Base-by-base conservation (phyloP, 2,797 vertebrate species). In the Oryzias sinensis region DNA sequence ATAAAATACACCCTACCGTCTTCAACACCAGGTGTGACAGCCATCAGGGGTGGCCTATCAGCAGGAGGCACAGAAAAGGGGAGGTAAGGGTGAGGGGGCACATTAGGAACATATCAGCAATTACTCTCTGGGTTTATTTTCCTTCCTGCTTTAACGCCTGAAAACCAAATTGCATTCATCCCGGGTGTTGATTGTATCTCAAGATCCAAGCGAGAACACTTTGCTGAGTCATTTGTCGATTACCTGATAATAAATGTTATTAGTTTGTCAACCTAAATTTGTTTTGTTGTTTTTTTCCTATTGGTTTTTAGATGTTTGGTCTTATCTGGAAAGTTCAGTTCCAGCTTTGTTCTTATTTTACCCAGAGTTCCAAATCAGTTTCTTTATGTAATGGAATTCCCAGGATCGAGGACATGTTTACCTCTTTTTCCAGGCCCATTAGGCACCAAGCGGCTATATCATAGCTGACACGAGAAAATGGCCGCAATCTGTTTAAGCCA, bases 91-190 rank as follows among this genome's bases (percentile, higher is more conserved):
- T 86, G 82, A 88, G 83, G 86, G 90, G 87, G 88, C 86, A 91
- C 90, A 91, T 89, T 91, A 89, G 90, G 88, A 91, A 90, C 88
- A 89, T 90, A 91, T 91, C 88, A 89, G 88, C 88, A 90, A 91
- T 91, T 90, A 91, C 90, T 90, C 82, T 70, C 62, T 44, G 29
- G 70, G 87, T 89, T 90, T 90, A 89, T 90, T 90, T 89, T 84
- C 80, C 85, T 89, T 87, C 84, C 80, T 85, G 86, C 83, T 89
- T 87, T 87, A 83, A 85, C 70, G 80, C 87, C 82, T 81, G 82
- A 74, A 83, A 82, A 79, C 82, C 69, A 67, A 85, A 81, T 81
- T 81, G 72, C 76, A 86, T 84, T 81, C 79, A 88, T 81, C 71
- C 79, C 52, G 61, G 61, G 63, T 80, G 81, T 76, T 83, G 85